phyloP scores from a whole-genome alignment of 2,888 invertebrate genomes.

The Rhagophthalmus giganteus region DNA sequence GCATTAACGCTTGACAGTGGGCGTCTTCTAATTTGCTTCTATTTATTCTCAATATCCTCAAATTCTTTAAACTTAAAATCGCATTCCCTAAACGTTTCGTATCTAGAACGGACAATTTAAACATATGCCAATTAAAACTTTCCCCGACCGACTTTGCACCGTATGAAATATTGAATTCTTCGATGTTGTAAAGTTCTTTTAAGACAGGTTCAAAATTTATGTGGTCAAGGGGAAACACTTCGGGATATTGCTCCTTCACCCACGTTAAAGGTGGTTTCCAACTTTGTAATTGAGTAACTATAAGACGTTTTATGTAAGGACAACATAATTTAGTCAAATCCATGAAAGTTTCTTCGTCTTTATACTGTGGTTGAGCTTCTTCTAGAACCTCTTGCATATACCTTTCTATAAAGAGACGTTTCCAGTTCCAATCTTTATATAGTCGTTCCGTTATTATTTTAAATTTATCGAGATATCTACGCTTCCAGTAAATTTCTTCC shows the following conservation, averaged over 20 bases:
- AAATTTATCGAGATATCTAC: conserved; percentile 55
- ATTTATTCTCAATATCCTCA: conserved; percentile 62
- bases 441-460: conserved; percentile 40
- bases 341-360: conserved; percentile 49
- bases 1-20: conserved; percentile 62
- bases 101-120: conserved; percentile 64
- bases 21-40: conserved; percentile 63
- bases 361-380: conserved; percentile 50
- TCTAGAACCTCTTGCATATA: conserved; percentile 50
- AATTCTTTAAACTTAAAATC: conserved; percentile 50
- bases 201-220: conserved; percentile 63
- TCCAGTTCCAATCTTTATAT: conserved; percentile 50
- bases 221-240: conserved; percentile 58
- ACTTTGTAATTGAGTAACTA: conserved; percentile 59
- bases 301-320: conserved; percentile 59
- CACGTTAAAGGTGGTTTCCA: conserved; percentile 58
- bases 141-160: conserved; percentile 55
- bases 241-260: conserved; percentile 51
- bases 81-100: conserved; percentile 60
- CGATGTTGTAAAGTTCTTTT: conserved; percentile 58
- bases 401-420: conserved; percentile 51
- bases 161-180: conserved; percentile 57
- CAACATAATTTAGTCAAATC: conserved; percentile 48
- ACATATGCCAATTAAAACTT: conserved; percentile 62
- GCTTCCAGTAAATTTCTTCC: conserved; percentile 68